These are phyloP conservation scores for Ptilodon capucinus DNA, from an alignment of 2,888 invertebrate species.

Conservation along the genomic window DNA sequence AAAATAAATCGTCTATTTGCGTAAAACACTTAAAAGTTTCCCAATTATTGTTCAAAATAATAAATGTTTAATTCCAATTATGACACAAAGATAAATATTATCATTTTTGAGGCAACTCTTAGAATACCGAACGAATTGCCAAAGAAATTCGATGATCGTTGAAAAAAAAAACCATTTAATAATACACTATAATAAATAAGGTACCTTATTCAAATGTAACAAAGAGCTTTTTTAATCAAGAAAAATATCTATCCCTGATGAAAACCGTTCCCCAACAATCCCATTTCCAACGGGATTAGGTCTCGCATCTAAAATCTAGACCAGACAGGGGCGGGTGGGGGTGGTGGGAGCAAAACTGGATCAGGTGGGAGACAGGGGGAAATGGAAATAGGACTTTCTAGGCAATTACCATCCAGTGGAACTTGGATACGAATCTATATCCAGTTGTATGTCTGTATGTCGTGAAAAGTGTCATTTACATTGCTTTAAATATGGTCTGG, in stretches of 20 bases:
- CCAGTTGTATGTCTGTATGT: conserved; percentile 41
- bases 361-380: conserved; percentile 32
- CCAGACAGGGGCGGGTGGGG: conserved; percentile 33
- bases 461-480: too few relatives aligned
- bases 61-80: too few relatives aligned
- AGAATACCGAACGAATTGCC: too few relatives aligned
- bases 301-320: conserved; percentile 60
- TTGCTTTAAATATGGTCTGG: too few relatives aligned
- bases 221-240: conserved; percentile 2
- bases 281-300: conserved; percentile 57
- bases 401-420: conserved; percentile 68
- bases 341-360: conserved; percentile 29
- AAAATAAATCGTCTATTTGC: too few relatives aligned
- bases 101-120: too few relatives aligned
- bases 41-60: too few relatives aligned
- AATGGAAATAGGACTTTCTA: conserved; percentile 64
- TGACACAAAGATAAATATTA: too few relatives aligned
- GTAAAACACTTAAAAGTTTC: too few relatives aligned
- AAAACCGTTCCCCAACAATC: conserved; percentile 32
- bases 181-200: too few relatives aligned
- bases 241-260: conserved; percentile 17
- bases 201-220: background rate
- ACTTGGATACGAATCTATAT: conserved; percentile 40
- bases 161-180: too few relatives aligned
- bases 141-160: too few relatives aligned